Evolutionary conservation across 2,888 invertebrate genomes (phyloP), one percentile per base, ranked within the genome.

Genomic region (Dicyrtomina minuta): DNA sequence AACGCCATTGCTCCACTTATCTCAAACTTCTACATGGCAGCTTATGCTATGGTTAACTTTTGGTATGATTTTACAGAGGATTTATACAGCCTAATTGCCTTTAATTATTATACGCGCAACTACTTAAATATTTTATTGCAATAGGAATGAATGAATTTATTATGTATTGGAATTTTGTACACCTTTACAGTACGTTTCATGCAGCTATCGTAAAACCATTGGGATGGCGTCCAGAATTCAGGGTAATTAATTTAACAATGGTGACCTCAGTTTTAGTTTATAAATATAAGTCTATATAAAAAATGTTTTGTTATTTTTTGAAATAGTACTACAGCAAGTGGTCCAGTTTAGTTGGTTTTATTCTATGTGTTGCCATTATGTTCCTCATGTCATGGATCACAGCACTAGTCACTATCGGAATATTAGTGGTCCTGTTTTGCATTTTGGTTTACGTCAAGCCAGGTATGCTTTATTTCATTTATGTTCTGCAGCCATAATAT

Each of bases 361-460:
- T 83, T 20, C 67, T 82, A 12, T 81, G 81, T 66, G 67, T 81
- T 12, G 81, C 80, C 17, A 83, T 85, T 46, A 86, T 86, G 85
- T 85, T 86, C 79, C 80, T 86, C 33, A 84, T 85, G 76, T 83
- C 84, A 76, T 85, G 85, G 84, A 81, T 82, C 79, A 83, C 84
- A 13, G 85, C 86, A 6, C 79, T 86, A 12, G 79, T 84, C 71
- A 85, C 85, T 0, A 82, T 85, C 73, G 81, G 81, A 66, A 79
- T 83, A 61, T 80, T 83, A 33, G 71, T 80, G 4, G 81, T 81
- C 24, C 81, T 87, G 33, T 86, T 85, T 80, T 79, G 85, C 68
- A 85, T 84, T 78, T 81, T 87, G 6, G 82, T 83, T 66, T 83
- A 85, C 76, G 80, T 84, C 26, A 86, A 86, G 79, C 86, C 86